These are phyloP conservation scores for Eucriotettix oculatus DNA, from an alignment of 2,888 invertebrate genomes.

Conservation along the genomic window DNA sequence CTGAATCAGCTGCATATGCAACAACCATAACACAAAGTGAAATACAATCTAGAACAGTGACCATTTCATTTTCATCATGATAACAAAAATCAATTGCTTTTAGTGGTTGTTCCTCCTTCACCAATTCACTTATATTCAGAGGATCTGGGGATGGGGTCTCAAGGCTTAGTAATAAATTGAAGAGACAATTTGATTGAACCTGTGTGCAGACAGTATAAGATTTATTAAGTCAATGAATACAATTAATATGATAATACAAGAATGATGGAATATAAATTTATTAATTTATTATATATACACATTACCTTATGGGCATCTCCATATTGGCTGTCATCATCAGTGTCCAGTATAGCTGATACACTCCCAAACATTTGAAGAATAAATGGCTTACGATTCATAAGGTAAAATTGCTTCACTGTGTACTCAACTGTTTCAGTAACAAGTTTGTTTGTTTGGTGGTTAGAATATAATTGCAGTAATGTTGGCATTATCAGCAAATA, in stretches of 20 bases:
- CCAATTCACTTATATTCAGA: slow-evolving; percentile 77
- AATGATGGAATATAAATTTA: not conserved
- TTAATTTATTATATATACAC: not conserved
- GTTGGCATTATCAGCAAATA: slow-evolving; percentile 97
- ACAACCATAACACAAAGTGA: slow-evolving; percentile 99
- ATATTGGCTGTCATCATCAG: slow-evolving; percentile 68
- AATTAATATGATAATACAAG: not conserved
- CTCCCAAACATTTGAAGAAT: slow-evolving; percentile 99
- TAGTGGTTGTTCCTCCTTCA: slow-evolving; percentile 79
- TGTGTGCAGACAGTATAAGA: slow-evolving; percentile 20
- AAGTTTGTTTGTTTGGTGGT: slow-evolving; percentile 91
- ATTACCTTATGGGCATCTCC: slow-evolving; percentile 81
- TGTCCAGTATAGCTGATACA: slow-evolving; percentile 88
- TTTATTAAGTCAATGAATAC: not conserved
- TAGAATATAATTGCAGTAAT: slow-evolving; percentile 86
- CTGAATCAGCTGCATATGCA: slow-evolving; percentile 92
- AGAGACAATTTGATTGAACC: slow-evolving; percentile 82
- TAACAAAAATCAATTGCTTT: slow-evolving; percentile 98
- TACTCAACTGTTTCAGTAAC: slow-evolving; percentile 94
- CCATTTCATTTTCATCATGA: slow-evolving; percentile 93
- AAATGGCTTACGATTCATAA: slow-evolving; percentile 94
- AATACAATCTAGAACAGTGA: slow-evolving; percentile 90
- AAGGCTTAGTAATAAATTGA: slow-evolving; percentile 76
- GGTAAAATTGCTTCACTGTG: slow-evolving; percentile 95
- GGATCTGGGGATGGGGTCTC: slow-evolving; percentile 92